Evolutionary conservation across 2,113 vertebrate genomes (phyloP).

Genomic region (Strix uralensis): DNA sequence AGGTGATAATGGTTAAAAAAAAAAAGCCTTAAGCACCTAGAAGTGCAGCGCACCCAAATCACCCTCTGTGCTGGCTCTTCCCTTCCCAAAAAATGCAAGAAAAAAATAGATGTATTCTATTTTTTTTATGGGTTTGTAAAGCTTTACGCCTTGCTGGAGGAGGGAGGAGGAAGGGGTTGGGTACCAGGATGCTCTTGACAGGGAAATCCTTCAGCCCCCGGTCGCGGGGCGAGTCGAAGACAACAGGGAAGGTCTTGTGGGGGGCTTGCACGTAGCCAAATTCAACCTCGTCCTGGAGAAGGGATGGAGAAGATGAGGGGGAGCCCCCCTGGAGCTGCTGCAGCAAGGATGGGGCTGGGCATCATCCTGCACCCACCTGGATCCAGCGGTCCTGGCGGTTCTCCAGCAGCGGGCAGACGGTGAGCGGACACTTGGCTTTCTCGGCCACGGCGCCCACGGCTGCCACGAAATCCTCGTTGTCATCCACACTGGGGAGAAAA

Average conservation of each 20-base stretch:
- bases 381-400: constrained; percentile 90
- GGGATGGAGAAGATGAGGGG: background rate
- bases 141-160: background rate
- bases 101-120: accelerated
- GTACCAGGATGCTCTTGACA: constrained; percentile 78
- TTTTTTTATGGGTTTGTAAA: background rate
- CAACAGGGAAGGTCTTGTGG: constrained; percentile 86
- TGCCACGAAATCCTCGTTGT: constrained; percentile 77
- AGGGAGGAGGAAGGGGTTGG: background rate
- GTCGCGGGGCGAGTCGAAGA: constrained; percentile 90
- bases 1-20: background rate
- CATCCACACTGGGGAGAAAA: background rate
- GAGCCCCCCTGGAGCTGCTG: accelerated
- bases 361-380: constrained; percentile 74
- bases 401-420: constrained; percentile 65
- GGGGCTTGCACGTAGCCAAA: constrained; percentile 91
- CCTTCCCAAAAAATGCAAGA: background rate
- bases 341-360: background rate
- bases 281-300: constrained; percentile 89
- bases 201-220: constrained; percentile 76
- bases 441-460: constrained; percentile 66
- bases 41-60: background rate
- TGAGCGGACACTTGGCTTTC: constrained; percentile 73
- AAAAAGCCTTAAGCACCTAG: accelerated
- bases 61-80: background rate